phyloP scores from a whole-genome alignment of 2,888 invertebrate species.

The Nomada ferruginata region DNA sequence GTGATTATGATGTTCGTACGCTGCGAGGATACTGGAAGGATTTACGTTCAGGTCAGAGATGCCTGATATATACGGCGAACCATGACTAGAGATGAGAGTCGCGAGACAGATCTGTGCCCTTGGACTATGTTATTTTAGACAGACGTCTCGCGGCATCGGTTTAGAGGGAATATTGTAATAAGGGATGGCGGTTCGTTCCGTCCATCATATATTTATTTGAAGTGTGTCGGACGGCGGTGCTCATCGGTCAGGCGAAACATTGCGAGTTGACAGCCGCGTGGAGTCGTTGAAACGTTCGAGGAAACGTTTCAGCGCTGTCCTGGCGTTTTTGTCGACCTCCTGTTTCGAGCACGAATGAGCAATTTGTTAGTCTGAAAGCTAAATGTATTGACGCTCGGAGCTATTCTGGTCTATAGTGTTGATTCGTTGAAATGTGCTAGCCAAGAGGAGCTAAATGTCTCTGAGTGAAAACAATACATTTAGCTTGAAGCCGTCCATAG shows the following conservation, averaged over 20 bases:
- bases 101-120: conserved; percentile 11
- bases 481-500: conserved; percentile 37
- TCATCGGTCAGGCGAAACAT: conserved; percentile 15
- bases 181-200: not conserved
- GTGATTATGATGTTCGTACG: conserved; percentile 31
- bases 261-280: not conserved
- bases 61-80: conserved; percentile 47
- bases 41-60: conserved; percentile 28
- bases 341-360: no score
- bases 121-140: conserved; percentile 16
- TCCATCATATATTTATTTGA: conserved; percentile 35
- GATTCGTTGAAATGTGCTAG: no score
- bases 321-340: no score
- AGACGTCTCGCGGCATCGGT: conserved; percentile 28
- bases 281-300: not conserved
- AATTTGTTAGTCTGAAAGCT: no score
- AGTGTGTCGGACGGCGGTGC: conserved; percentile 11
- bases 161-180: conserved; percentile 25
- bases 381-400: no score
- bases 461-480: not conserved
- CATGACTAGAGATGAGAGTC: conserved; percentile 58
- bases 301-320: not conserved
- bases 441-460: not conserved
- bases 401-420: no score
- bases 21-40: conserved; percentile 12